These are phyloP conservation scores for Limnephilus marmoratus DNA, from an alignment of 2,888 invertebrate genomes.

Conservation along the genomic window DNA sequence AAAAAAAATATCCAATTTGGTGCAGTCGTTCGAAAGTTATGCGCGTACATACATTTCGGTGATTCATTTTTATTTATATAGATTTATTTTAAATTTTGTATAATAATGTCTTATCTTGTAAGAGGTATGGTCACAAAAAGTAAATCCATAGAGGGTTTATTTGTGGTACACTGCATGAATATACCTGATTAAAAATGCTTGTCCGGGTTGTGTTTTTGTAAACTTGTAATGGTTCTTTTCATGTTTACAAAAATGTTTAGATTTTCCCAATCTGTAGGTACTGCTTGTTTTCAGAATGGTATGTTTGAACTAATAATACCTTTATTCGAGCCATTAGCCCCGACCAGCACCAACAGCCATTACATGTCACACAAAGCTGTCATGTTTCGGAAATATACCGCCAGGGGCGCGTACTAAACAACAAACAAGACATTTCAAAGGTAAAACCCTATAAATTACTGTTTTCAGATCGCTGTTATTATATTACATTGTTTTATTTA, in stretches of 20 bases:
- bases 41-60: too few relatives aligned
- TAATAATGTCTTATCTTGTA: too few relatives aligned
- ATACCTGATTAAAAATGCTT: too few relatives aligned
- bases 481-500: background rate
- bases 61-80: too few relatives aligned
- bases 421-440: conserved; percentile 13
- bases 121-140: too few relatives aligned
- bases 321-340: conserved; percentile 11
- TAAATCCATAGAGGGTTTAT: too few relatives aligned
- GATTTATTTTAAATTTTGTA: too few relatives aligned
- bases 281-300: background rate
- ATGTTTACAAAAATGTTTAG: background rate
- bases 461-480: background rate
- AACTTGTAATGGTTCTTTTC: background rate
- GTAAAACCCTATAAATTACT: background rate
- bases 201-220: too few relatives aligned
- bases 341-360: conserved; percentile 23
- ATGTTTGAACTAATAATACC: conserved; percentile 31
- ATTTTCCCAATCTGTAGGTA: background rate
- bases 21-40: too few relatives aligned
- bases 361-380: conserved; percentile 46
- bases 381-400: conserved; percentile 27
- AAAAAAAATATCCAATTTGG: too few relatives aligned
- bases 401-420: background rate
- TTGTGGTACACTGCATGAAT: too few relatives aligned